phyloP scores from a whole-genome alignment of 2,113 vertebrate genomes.

The Cryptotis parvus region DNA sequence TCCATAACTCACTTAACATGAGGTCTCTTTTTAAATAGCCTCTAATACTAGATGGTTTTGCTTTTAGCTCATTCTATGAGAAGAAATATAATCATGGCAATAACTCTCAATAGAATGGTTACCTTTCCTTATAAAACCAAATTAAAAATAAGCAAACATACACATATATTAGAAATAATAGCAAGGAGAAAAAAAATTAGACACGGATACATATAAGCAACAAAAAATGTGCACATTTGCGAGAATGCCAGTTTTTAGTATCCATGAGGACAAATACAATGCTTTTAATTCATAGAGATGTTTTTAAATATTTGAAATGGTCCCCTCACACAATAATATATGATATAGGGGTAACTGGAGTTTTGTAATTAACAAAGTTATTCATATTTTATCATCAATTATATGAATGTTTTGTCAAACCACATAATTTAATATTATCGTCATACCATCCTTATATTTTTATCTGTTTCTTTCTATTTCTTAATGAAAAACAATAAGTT shows the following conservation, averaged over 20 bases:
- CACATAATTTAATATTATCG: not conserved
- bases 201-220: not conserved
- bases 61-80: not conserved
- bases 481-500: not conserved
- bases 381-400: not conserved
- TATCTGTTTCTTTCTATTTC: not conserved
- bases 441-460: not conserved
- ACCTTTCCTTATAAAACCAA: not conserved
- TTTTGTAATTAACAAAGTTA: not conserved
- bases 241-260: not conserved
- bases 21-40: constrained; percentile 25
- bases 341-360: fast-evolving
- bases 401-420: not conserved
- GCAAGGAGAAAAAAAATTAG: not conserved
- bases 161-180: not conserved
- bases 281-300: no score
- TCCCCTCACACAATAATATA: not conserved
- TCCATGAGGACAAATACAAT: no score
- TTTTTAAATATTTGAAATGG: not conserved
- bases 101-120: not conserved
- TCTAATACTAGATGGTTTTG: not conserved
- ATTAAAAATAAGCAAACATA: not conserved
- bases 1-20: constrained; percentile 48
- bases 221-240: not conserved
- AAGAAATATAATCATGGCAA: not conserved